phyloP scores from a whole-genome alignment of 2,888 invertebrate genomes.

The Acanthopleura granulata region DNA sequence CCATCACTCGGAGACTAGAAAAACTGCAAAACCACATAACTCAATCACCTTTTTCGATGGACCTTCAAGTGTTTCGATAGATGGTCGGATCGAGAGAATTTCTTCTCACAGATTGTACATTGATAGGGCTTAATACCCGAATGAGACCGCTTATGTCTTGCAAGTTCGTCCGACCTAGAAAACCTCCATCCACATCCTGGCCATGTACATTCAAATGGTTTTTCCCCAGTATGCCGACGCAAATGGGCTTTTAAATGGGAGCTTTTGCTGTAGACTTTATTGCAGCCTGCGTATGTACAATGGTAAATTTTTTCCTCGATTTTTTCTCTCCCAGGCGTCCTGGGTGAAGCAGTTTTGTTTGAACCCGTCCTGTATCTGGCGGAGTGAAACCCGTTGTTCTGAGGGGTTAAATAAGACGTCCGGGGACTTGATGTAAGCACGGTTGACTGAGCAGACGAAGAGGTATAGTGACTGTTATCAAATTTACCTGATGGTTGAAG shows the following conservation, averaged over 20 bases:
- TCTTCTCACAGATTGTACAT: constrained; percentile 88
- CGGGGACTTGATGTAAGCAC: background rate
- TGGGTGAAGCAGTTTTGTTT: background rate
- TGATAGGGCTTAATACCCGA: constrained; percentile 94
- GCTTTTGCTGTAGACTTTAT: constrained; percentile 97
- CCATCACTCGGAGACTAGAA: too few species aligned
- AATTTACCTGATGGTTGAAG: constrained; percentile 16
- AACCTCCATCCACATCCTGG: constrained; percentile 91
- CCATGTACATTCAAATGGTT: constrained; percentile 74
- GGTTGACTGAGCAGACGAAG: background rate
- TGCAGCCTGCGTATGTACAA: constrained; percentile 76
- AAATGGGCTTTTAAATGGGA: constrained; percentile 97
- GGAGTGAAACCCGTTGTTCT: background rate
- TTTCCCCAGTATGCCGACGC: constrained; percentile 88
- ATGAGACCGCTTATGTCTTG: constrained; percentile 93
- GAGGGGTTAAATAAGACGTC: background rate
- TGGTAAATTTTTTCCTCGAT: constrained; percentile 76
- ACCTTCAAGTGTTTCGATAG: constrained; percentile 88
- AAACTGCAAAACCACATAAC: background rate
- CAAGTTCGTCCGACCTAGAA: constrained; percentile 93
- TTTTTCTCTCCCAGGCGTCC: constrained; percentile 33
- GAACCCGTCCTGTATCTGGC: background rate
- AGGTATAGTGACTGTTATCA: background rate
- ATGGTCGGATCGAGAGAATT: constrained; percentile 94
- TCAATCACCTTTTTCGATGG: constrained; percentile 63